These are phyloP conservation scores for Salarias fasciatus DNA, from an alignment of 2,797 vertebrate genomes.

Conservation along the genomic window DNA sequence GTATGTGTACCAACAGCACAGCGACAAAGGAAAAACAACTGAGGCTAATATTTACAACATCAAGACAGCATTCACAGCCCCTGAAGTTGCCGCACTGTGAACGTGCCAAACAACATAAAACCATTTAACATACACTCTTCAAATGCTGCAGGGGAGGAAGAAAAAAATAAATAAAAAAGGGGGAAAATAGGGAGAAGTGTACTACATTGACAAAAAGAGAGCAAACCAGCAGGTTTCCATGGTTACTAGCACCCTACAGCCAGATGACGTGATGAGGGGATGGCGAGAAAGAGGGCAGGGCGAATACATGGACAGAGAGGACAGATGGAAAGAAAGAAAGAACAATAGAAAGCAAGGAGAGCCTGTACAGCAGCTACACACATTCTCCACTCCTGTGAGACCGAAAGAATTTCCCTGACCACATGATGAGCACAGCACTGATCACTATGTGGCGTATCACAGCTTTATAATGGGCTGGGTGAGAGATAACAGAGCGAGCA, in stretches of 20 bases:
- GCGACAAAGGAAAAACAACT: conserved; percentile 1
- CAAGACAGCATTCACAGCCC: background rate
- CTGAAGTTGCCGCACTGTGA: background rate
- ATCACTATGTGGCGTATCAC: conserved; percentile 6
- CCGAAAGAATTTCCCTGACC: background rate
- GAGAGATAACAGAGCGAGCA: conserved; percentile 11
- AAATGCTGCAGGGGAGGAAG: conserved; percentile 1
- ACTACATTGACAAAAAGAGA: conserved; percentile 47
- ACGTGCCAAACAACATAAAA: background rate
- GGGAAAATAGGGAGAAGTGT: conserved; percentile 14
- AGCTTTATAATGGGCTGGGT: conserved; percentile 6
- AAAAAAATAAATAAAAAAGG: background rate
- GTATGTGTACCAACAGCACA: background rate
- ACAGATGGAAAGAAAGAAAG: conserved; percentile 9
- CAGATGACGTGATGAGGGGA: conserved; percentile 54
- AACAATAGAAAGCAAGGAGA: conserved; percentile 31
- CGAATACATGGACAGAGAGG: conserved; percentile 44
- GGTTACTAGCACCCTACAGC: conserved; percentile 69
- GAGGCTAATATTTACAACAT: background rate
- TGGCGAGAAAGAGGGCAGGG: conserved; percentile 46
- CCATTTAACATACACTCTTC: conserved; percentile 6
- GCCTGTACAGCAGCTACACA: background rate
- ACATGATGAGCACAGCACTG: background rate
- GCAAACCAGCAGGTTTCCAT: conserved; percentile 72
- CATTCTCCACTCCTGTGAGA: background rate